These are phyloP conservation scores for Bembecia ichneumoniformis DNA, from an alignment of 2,888 invertebrate genomes.

Conservation along the genomic window DNA sequence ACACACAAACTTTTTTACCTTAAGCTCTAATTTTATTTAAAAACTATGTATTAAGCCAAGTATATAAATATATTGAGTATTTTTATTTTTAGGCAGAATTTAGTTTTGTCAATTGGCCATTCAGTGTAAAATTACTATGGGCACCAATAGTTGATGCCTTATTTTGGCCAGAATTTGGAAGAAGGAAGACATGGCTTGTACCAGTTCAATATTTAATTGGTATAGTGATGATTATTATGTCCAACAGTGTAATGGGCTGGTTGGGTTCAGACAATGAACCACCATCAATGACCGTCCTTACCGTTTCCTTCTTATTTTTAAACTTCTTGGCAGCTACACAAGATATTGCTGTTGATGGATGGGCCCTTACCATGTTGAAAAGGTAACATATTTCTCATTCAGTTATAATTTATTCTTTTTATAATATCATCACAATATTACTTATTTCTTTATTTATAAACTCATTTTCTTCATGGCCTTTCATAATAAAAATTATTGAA, in stretches of 20 bases:
- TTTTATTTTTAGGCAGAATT: constrained; percentile 81
- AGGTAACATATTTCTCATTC: constrained; percentile 68
- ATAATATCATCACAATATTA: too few species aligned
- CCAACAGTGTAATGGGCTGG: constrained; percentile 81
- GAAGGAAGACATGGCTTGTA: constrained; percentile 95
- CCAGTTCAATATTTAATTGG: constrained; percentile 95
- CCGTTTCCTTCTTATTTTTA: constrained; percentile 88
- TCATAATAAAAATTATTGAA: too few species aligned
- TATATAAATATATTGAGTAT: not conserved
- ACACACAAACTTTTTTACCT: constrained; percentile 1
- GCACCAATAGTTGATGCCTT: constrained; percentile 97
- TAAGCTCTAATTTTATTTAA: not conserved
- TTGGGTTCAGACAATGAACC: constrained; percentile 75
- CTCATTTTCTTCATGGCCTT: not conserved
- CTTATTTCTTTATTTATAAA: not conserved
- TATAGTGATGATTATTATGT: constrained; percentile 89
- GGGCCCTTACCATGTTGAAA: constrained; percentile 98
- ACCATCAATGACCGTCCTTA: constrained; percentile 85
- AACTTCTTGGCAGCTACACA: constrained; percentile 99
- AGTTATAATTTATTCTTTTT: not conserved
- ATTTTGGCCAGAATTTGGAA: constrained; percentile 86
- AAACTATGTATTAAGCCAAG: not conserved
- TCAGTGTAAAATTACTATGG: constrained; percentile 94
- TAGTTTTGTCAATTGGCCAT: constrained; percentile 95
- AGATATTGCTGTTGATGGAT: constrained; percentile 99